phyloP scores from a whole-genome alignment of 2,113 vertebrate species.

The Ptyas mucosa region DNA sequence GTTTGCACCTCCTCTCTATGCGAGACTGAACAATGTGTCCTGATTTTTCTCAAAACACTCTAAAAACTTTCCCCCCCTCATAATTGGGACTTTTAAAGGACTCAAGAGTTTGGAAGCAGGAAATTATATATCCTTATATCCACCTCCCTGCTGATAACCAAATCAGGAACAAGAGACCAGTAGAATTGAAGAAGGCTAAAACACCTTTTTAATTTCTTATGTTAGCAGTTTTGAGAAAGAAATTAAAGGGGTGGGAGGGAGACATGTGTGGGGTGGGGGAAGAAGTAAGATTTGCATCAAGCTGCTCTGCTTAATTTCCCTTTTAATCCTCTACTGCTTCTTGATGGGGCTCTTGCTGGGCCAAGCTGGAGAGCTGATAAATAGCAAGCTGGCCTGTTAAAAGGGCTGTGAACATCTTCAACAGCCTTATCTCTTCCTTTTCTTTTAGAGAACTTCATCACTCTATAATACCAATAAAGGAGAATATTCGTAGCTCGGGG shows the following conservation, averaged over 20 bases:
- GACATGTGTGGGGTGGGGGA: background rate
- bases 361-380: background rate
- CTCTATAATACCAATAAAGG: background rate
- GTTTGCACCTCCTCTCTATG: background rate
- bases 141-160: rapidly evolving
- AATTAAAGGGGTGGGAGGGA: background rate
- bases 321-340: background rate
- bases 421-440: background rate
- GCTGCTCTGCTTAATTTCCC: background rate
- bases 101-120: rapidly evolving
- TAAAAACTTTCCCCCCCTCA: background rate
- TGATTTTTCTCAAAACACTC: background rate
- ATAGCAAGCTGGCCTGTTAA: background rate
- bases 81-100: background rate
- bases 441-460: background rate
- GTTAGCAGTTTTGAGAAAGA: background rate
- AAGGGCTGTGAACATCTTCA: background rate
- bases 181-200: background rate
- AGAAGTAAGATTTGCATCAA: background rate
- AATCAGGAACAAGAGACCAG: rapidly evolving
- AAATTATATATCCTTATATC: background rate
- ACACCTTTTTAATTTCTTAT: background rate
- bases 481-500: background rate
- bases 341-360: background rate
- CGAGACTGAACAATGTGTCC: background rate